These are phyloP conservation scores for Chlorodrepanis virens DNA, from an alignment of 2,113 vertebrate genomes.

Conservation along the genomic window DNA sequence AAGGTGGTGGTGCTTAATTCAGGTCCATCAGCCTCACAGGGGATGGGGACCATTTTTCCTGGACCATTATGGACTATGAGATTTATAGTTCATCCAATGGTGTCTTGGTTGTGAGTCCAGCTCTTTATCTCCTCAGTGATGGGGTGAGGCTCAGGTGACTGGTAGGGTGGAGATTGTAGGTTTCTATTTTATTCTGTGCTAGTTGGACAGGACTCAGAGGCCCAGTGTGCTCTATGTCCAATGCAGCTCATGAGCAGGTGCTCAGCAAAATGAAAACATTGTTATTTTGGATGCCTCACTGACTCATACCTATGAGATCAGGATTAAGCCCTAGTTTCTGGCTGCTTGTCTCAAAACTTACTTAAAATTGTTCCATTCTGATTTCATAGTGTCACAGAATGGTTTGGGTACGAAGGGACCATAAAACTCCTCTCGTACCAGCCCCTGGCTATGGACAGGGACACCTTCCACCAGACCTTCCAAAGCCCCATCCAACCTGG, in stretches of 20 bases:
- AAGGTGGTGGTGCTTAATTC: neutral
- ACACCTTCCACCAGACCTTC: neutral
- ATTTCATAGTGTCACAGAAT: neutral
- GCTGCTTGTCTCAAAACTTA: neutral
- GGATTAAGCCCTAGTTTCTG: neutral
- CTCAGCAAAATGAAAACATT: neutral
- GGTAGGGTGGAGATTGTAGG: accelerated
- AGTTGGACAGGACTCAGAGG: neutral
- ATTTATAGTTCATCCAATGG: accelerated
- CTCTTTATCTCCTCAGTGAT: neutral
- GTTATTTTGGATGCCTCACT: neutral
- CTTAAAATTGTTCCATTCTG: neutral
- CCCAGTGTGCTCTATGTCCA: accelerated
- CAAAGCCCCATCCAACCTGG: neutral
- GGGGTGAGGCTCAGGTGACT: neutral
- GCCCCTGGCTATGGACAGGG: neutral
- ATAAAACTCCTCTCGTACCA: neutral
- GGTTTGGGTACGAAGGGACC: neutral
- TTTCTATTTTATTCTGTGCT: neutral
- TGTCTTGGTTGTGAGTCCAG: neutral
- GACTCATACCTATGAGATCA: neutral
- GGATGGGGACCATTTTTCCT: neutral
- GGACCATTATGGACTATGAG: neutral
- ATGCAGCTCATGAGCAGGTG: neutral
- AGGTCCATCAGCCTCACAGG: neutral